Evolutionary conservation across 2,888 invertebrate species (phyloP), one percentile per base, ranked within the genome.

Genomic region (Pycnomerus fuliginosus): DNA sequence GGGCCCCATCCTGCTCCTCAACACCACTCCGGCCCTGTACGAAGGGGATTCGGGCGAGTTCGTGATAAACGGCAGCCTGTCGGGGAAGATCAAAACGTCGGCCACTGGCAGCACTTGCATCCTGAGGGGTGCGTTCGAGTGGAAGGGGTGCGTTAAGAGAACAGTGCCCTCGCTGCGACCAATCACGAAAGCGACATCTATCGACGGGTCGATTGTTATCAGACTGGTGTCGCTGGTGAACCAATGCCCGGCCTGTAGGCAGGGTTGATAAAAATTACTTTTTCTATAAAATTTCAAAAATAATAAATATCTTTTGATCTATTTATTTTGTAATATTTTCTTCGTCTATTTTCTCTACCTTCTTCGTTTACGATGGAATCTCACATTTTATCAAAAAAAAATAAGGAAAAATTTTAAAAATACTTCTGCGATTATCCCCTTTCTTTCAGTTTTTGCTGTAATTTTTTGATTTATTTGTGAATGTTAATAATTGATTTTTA

Each of bases 141-240:
- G 65, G 31, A 71, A 53, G 3, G 64, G 61, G 53, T 73, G 67
- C 2, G 64, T 61, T 25, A 73, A 53, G 10, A 62, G 52, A 3
- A 66, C 66, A 11, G 60, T 55, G 12, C 67, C 69, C 16, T 62
- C 63, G 40, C 57, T 59, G 37, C 60, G 55, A 5, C 62, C 61
- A 10, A 44, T 33, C 7, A 70, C 74, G 23, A 67, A 60, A 3
- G 68, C 74, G 13, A 75, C 58, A 37, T 75, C 74, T 5, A 65
- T 58, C 1, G 58, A 52, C 1, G 65, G 51, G 48, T 71, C 62
- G 4, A 74, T 55, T 8, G 56, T 51, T 2, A 76, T 48, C n/a
- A 71, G 44, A 17, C 55, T 58, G 3, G 52, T 46, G 44, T 74
- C 70, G 30, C 69, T 70, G 3, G 69, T 60, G 8, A 58, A 57